phyloP scores from a whole-genome alignment of 1,140 invertebrate species.

The Cherax destructor region DNA sequence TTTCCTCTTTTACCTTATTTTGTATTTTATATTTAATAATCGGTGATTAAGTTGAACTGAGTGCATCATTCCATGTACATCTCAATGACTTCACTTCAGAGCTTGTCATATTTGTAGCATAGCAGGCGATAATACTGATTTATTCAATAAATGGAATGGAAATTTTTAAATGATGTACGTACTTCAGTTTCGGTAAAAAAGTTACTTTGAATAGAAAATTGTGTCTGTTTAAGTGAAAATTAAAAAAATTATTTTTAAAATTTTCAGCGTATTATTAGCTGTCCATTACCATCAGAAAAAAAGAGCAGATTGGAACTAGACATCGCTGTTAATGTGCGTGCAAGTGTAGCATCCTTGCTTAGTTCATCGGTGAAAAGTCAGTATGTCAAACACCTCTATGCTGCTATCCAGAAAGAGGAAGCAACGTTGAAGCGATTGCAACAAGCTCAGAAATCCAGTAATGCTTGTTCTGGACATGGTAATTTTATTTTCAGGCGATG shows the following conservation, averaged over 20 bases:
- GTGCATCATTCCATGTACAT: too few relatives aligned
- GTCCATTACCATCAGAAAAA: slow-evolving; percentile 9
- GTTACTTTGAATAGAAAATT: too few relatives aligned
- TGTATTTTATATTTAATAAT: too few relatives aligned
- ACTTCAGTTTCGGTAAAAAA: too few relatives aligned
- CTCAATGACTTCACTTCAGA: too few relatives aligned
- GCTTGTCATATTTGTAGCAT: too few relatives aligned
- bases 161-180: too few relatives aligned
- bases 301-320: background rate
- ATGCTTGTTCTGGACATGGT: slow-evolving; percentile 75
- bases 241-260: background rate
- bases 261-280: slow-evolving; percentile 36
- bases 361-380: slow-evolving; percentile 28
- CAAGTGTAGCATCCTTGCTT: slow-evolving; percentile 25
- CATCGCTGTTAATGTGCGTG: slow-evolving; percentile 1
- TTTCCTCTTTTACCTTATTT: too few relatives aligned
- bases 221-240: too few relatives aligned
- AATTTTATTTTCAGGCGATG: background rate
- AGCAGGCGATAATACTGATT: too few relatives aligned
- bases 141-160: too few relatives aligned
- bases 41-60: too few relatives aligned
- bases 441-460: slow-evolving; percentile 71
- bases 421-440: slow-evolving; percentile 1
- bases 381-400: slow-evolving; percentile 39
- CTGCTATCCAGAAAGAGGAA: slow-evolving; percentile 37